Evolutionary conservation across 2,797 vertebrate species (phyloP).

Genomic region (Cirrhinus mrigala): DNA sequence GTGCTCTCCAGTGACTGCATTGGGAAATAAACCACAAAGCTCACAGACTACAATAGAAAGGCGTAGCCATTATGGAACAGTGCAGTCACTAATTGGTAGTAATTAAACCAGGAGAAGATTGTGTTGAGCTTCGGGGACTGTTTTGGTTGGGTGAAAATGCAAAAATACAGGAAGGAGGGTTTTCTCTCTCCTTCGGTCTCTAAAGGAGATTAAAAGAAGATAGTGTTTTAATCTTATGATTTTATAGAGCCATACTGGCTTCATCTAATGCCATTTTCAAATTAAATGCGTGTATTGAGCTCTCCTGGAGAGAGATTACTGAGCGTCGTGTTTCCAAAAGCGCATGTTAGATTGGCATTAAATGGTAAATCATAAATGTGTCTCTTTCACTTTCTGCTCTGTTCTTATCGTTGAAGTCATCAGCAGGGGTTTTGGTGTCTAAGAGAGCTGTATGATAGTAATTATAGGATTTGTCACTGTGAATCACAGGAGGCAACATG

Average conservation of each 20-base stretch:
- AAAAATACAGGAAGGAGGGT: background rate
- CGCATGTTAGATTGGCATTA: background rate
- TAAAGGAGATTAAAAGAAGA: background rate
- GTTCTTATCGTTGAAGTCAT: background rate
- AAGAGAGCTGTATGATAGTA: slow-evolving; percentile 11
- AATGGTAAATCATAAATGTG: slow-evolving; percentile 7
- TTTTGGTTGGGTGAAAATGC: slow-evolving; percentile 4
- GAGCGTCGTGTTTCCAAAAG: background rate
- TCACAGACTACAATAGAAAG: background rate
- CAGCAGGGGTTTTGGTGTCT: slow-evolving; percentile 4
- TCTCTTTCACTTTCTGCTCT: slow-evolving; percentile 3
- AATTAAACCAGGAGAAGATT: background rate
- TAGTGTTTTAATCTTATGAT: slow-evolving; percentile 22
- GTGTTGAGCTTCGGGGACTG: background rate
- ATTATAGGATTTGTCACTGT: slow-evolving; percentile 14
- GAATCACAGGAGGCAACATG: slow-evolving; percentile 9
- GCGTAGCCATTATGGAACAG: background rate
- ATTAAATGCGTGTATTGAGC: slow-evolving; percentile 1
- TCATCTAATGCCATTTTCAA: slow-evolving; percentile 3
- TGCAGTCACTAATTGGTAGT: slow-evolving; percentile 20
- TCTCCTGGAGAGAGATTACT: slow-evolving; percentile 3
- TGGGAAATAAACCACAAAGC: slow-evolving; percentile 9
- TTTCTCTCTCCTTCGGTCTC: background rate
- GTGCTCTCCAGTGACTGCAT: background rate
- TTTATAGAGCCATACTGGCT: background rate